Percentiles rank a stretch among this genome's conserved stretches.
These are phyloP conservation scores for Drosophila baimaii DNA, from an alignment of 1,140 invertebrate genomes.

Conservation along the genomic window DNA sequence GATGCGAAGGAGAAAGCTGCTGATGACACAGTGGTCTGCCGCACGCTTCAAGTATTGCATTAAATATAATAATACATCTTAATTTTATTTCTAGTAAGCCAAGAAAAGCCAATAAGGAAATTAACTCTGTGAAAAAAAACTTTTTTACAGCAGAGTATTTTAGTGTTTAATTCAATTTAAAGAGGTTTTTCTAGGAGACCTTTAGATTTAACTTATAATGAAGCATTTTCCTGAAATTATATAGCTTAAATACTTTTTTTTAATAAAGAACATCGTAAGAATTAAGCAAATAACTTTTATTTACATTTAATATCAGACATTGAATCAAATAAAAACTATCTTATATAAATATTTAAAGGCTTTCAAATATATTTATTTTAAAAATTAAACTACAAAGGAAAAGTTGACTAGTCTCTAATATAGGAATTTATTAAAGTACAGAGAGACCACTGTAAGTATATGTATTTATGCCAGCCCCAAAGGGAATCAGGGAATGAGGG, in stretches of 20 bases:
- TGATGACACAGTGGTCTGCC: slow-evolving; percentile 32
- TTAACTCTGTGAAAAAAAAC: neutral
- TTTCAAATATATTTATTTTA: no score
- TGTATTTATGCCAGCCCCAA: neutral
- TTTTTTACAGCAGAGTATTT: neutral
- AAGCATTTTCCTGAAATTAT: no score
- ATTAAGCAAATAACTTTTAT: no score
- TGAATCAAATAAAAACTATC: no score
- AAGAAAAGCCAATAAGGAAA: neutral
- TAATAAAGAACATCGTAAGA: no score
- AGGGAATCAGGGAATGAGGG: neutral
- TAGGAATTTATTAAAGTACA: no score
- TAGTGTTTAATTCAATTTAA: neutral
- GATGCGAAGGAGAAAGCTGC: slow-evolving; percentile 20
- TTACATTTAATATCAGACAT: no score
- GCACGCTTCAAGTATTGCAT: neutral
- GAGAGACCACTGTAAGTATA: slow-evolving; percentile 8
- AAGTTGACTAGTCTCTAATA: no score
- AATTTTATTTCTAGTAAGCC: neutral
- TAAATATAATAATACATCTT: neutral
- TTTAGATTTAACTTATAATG: neutral
- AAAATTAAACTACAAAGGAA: neutral
- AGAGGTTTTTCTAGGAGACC: neutral
- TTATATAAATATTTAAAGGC: no score
- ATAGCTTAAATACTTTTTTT: no score